A percentile compares a stretch with the other conserved stretches of the same genome.
These are phyloP conservation scores for Sesia apiformis DNA, from an alignment of 2,888 invertebrate species.

Conservation along the genomic window DNA sequence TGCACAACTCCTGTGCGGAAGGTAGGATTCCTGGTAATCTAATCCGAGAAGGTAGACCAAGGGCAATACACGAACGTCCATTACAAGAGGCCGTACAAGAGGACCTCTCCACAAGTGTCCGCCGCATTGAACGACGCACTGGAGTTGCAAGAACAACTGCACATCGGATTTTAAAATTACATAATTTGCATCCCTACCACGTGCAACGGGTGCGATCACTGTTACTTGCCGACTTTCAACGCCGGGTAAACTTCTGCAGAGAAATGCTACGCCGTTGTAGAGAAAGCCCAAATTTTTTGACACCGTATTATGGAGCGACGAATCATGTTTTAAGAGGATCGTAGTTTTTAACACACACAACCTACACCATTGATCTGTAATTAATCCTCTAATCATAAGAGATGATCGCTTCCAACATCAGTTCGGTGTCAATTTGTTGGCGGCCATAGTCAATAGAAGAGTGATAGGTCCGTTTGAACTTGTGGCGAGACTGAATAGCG, in stretches of 20 bases:
- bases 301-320: background rate
- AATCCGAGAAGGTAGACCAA: too few species aligned
- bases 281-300: background rate
- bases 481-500: background rate
- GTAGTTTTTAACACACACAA: constrained; percentile 1
- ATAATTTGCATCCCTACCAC: background rate
- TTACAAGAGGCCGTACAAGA: too few species aligned
- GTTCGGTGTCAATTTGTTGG: constrained; percentile 1
- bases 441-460: background rate
- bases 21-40: too few species aligned
- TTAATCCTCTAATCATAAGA: background rate
- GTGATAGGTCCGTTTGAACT: background rate
- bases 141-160: constrained; percentile 6
- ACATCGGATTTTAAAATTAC: constrained; percentile 2
- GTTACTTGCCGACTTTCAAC: background rate
- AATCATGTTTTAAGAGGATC: constrained; percentile 1
- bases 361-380: background rate
- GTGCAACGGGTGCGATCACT: background rate
- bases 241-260: background rate
- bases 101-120: too few species aligned
- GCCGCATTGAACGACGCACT: too few species aligned
- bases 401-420: background rate
- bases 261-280: background rate
- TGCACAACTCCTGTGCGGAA: too few species aligned
- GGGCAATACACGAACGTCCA: too few species aligned